A percentile compares a stretch with the other conserved stretches of the same genome.
Evolutionary conservation across 1,140 invertebrate genomes (phyloP).

Genomic region (Drosophila teissieri): DNA sequence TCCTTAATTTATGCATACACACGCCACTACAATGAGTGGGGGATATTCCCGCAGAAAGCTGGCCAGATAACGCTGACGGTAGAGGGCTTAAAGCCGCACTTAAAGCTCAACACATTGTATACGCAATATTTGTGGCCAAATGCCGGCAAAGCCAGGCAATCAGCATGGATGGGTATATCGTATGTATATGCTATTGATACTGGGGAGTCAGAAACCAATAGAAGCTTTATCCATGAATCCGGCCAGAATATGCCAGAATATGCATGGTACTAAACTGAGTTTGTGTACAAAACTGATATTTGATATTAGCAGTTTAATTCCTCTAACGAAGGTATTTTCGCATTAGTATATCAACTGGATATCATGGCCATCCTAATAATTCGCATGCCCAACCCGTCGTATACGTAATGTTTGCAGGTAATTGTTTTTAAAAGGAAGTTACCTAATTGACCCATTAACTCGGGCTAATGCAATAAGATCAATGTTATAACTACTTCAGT

Average conservation of each 20-base stretch:
- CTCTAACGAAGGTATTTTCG: too few species aligned
- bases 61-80: constrained; percentile 25
- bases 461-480: constrained; percentile 1
- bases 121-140: constrained; percentile 40
- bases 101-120: constrained; percentile 42
- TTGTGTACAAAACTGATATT: too few species aligned
- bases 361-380: too few species aligned
- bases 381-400: background rate
- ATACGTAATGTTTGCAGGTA: background rate
- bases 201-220: background rate
- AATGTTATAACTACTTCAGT: constrained; percentile 1
- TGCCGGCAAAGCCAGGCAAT: constrained; percentile 26
- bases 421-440: background rate
- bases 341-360: background rate
- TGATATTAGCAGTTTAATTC: too few species aligned
- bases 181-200: constrained; percentile 4
- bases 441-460: constrained; percentile 4
- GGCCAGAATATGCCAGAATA: too few species aligned
- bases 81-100: constrained; percentile 49
- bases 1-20: constrained; percentile 73
- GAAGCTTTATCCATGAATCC: background rate
- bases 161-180: constrained; percentile 4
- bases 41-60: constrained; percentile 25
- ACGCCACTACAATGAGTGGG: constrained; percentile 58
- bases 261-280: too few species aligned